Evolutionary conservation across 2,888 invertebrate species (phyloP), one percentile per base, ranked within the genome.

Genomic region (Stenodera caucasica): DNA sequence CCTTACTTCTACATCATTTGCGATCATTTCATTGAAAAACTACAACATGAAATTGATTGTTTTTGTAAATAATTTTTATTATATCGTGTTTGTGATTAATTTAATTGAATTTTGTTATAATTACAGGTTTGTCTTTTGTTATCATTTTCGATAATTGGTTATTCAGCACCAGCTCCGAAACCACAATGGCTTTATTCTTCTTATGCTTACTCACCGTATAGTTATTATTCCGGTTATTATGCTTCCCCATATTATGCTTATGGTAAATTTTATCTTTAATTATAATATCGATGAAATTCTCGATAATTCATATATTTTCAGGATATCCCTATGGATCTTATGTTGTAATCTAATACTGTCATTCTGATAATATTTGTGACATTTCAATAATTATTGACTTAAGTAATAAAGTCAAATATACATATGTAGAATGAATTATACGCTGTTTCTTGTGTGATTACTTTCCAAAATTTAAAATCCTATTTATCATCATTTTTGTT

Each of bases 171-270:
- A 3, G 45, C 45, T 21, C 45, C 45, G 0, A 45, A 45, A n/a
- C 45, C 45, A n/a, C 45, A 45, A 45, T 45, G 45, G 45, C 23
- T 45, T 23, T 45, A 45, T 45, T 6, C 45, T 12, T 45, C 45
- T 23, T 45, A 45, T 23, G 45, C 12, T 45, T 45, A 45, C n/a
- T 30, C 30, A 8, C 45, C 45, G 6, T 45, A 45, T 45, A 45
- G 45, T 23, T 45, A 45, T 45, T 45, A 45, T n/a, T 12, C 45
- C 1, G 21, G 23, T 7, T 45, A 45, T 6, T 45, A 45, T 9
- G 18, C 45, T 23, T 21, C 45, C 6, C 45, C 45, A 21, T 45
- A 45, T 45, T 45, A 45, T 23, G 45, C 12, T 23, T 45, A 45
- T 21, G 45, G 45, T 45, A 45, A 45, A 6, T 45, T 11, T 15